phyloP scores from a whole-genome alignment of 2,888 invertebrate genomes.

The Sturmia bella region DNA sequence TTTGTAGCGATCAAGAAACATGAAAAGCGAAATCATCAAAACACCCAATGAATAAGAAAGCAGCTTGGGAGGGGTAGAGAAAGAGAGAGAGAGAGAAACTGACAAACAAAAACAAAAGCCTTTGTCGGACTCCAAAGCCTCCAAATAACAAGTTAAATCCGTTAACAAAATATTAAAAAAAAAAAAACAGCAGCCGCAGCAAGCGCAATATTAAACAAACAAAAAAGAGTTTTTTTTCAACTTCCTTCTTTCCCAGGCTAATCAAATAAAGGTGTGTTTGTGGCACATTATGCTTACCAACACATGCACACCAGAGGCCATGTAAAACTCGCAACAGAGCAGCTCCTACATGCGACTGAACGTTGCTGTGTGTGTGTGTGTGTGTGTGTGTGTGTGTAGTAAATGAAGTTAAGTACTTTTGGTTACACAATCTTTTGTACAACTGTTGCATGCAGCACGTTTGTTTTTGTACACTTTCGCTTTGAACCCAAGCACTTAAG shows the following conservation, averaged over 20 bases:
- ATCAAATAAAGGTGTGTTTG: conserved; percentile 66
- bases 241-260: conserved; percentile 64
- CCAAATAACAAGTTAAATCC: conserved; percentile 59
- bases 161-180: conserved; percentile 50
- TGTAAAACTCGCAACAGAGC: neutral
- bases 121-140: conserved; percentile 19
- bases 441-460: conserved; percentile 65
- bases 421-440: conserved; percentile 42
- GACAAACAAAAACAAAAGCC: conserved; percentile 1
- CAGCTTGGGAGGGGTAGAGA: neutral
- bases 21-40: conserved; percentile 54
- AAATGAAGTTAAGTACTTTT: conserved; percentile 38
- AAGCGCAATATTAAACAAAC: neutral
- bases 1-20: conserved; percentile 8
- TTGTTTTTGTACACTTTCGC: conserved; percentile 61
- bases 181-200: conserved; percentile 25
- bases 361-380: neutral
- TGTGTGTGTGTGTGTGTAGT: conserved; percentile 20
- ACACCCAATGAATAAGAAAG: conserved; percentile 5
- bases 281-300: conserved; percentile 57
- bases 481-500: conserved; percentile 58
- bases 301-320: conserved; percentile 8
- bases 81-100: neutral
- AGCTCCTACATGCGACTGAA: neutral
- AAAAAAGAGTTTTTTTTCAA: conserved; percentile 18